Percentiles rank a stretch among this genome's conserved stretches.
Conservation (phyloP, 2,113 vertebrate genomes). For the Hippocampus abdominalis region DNA sequence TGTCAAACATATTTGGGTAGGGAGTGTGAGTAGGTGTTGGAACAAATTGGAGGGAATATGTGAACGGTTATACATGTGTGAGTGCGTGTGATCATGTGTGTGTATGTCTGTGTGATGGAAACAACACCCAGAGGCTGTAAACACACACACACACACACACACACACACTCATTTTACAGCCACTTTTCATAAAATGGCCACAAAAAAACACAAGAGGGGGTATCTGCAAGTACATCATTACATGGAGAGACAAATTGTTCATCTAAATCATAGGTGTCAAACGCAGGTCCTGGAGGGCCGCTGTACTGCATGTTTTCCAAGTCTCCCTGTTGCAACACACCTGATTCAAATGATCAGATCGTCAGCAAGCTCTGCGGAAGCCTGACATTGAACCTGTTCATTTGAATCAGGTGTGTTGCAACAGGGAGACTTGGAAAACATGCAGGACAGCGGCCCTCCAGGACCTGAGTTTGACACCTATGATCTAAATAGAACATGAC, state of each 20-base stretch:
- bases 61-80: constrained; percentile 21
- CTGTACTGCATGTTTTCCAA: too few species aligned
- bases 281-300: too few species aligned
- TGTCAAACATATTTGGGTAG: constrained; percentile 35
- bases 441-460: too few species aligned
- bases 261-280: too few species aligned
- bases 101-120: constrained; percentile 26
- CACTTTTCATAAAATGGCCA: constrained; percentile 59
- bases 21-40: constrained; percentile 46
- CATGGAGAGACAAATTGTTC: constrained; percentile 53
- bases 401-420: too few species aligned
- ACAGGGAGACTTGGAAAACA: too few species aligned
- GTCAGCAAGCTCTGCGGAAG: too few species aligned
- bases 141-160: constrained; percentile 39
- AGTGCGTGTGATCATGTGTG: constrained; percentile 19
- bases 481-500: constrained; percentile 59
- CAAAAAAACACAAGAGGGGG: constrained; percentile 55
- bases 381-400: too few species aligned
- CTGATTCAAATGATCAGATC: too few species aligned
- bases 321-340: too few species aligned
- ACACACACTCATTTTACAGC: constrained; percentile 48
- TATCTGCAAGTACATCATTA: constrained; percentile 48
- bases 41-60: constrained; percentile 52
- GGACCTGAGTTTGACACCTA: too few species aligned
- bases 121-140: constrained; percentile 55